Base-by-base conservation (phyloP, 2,113 vertebrate genomes). In the Phyllostomus discolor region DNA sequence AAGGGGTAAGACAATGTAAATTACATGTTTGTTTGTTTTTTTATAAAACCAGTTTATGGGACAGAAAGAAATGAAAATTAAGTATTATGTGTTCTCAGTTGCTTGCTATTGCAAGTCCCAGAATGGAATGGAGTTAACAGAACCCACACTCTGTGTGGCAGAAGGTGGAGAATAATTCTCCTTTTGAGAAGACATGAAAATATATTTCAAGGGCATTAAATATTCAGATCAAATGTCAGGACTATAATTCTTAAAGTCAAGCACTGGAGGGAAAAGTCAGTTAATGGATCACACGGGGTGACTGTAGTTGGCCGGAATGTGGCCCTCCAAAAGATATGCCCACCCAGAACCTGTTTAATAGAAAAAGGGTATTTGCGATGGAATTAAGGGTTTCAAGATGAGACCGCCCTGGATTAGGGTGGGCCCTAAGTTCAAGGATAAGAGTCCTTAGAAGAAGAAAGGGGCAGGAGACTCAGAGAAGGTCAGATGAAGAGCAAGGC, bases 21-120 rank as follows among this genome's bases (percentile, higher is more conserved):
- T 35, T 35, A 62, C 22, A 24, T 59, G 20, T 38, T 38, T 38
- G n/a, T 10, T 57, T 35, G 4, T 43, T 43, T 43, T 6, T 6
- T 43, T 16, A 81, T 73, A 33, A 76, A 62, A 95, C 1, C 28
- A 92, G 28, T 26, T 83, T 84, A 92, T 12, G 22, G 28, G 81
- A 24, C 4, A 81, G 66, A 88, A 88, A 88, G 24, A 90, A 95
- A 87, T 83, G 81, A 93, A 97, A 91, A 89, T 52, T 82, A 67
- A 90, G 11, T n/a, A 88, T 76, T 72, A 92, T 26, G 64, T 46
- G 38, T 93, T 75, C 64, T 91, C 70, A 15, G 57, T 11, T 35
- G 33, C 43, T 72, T 89, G 62, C 87, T 66, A 50, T 33, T 91
- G 0, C 48, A 88, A 79, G 28, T 52, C 28, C 69, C 28, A 31